Evolutionary conservation across 2,797 vertebrate species (phyloP), one percentile per base, ranked within the genome.

Genomic region (Scarus forsteni): DNA sequence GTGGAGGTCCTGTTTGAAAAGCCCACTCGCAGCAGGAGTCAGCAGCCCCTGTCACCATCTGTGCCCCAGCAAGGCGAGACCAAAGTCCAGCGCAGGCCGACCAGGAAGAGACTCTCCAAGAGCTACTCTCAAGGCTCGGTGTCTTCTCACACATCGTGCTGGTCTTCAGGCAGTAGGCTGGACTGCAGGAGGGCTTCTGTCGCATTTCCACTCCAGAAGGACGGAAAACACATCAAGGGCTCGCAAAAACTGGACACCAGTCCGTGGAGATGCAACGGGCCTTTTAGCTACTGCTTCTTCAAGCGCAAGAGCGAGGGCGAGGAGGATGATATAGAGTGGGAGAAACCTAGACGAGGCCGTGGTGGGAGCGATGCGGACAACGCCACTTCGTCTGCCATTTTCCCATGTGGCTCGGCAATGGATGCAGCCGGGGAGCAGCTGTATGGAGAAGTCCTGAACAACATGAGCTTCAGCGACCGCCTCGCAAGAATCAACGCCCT

Each of bases 261-360:
- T 75, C 85, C 93, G 50, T 99, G 97, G 97, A 95, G 93, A 84
- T 98, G 97, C 89, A 95, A 92, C 4, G 95, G 96, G 3, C 98
- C 97, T 63, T 99, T 99, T 53, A 98, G 96, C 86, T 97, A 97
- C 85, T 99, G 97, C 83, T 99, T 99, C 89, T 95, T 96, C 54
- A 97, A 96, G 81, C 95, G 91, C 54, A 96, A 94, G 74, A 90
- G 66, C 2, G 86, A 94, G 74, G 90, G 89, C 6, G 95, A 96
- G 60, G 96, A 98, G 61, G 96, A 97, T 0, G 96, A 96, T 1
- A 94, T 95, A 0, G 95, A 96, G 15, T 95, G 94, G 60, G 95
- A 96, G 50, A 89, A 89, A 54, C 89, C 94, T 49, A 92, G 95
- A 59, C 75, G 85, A 43, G 83, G 82, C 63, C 86, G 79, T 4